Conservation (phyloP, 2,797 vertebrate genomes). For the Sebastes vulpes region DNA sequence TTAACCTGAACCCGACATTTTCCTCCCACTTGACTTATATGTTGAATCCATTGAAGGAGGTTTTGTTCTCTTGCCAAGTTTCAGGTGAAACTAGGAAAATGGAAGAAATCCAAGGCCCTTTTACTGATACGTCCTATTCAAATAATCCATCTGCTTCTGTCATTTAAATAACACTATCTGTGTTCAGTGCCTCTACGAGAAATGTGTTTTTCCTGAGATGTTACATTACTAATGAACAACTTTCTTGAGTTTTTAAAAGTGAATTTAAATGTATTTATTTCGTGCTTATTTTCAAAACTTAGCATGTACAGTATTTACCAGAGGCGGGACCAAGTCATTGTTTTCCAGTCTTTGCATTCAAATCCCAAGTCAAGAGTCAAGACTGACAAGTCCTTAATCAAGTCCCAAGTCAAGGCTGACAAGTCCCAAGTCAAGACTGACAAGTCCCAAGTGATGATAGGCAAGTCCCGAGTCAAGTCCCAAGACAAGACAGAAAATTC, state of each 20-base stretch:
- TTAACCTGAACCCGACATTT: constrained; percentile 42
- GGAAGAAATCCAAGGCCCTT: neutral
- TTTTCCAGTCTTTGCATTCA: too few relatives aligned
- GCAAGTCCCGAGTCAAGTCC: too few relatives aligned
- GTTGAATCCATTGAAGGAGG: neutral
- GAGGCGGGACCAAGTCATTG: too few relatives aligned
- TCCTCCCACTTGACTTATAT: constrained; percentile 17
- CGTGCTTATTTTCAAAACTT: neutral
- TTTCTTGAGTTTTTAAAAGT: neutral
- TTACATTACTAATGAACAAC: neutral
- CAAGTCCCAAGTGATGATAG: too few relatives aligned
- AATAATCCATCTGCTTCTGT: neutral
- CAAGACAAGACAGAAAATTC: too few relatives aligned
- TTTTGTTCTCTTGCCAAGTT: neutral
- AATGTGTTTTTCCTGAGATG: neutral
- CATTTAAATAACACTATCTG: neutral
- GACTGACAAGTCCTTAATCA: too few relatives aligned
- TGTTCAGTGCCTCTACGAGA: neutral
- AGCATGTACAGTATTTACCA: neutral
- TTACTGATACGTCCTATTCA: neutral
- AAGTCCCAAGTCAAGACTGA: too few relatives aligned
- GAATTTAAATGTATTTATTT: neutral
- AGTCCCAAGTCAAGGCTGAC: too few relatives aligned
- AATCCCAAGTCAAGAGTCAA: too few relatives aligned
- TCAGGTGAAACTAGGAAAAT: neutral